Percentiles rank a stretch among this genome's conserved stretches.
These are phyloP conservation scores for Amphipyra tragopoginis DNA, from an alignment of 2,888 invertebrate species.

Conservation along the genomic window DNA sequence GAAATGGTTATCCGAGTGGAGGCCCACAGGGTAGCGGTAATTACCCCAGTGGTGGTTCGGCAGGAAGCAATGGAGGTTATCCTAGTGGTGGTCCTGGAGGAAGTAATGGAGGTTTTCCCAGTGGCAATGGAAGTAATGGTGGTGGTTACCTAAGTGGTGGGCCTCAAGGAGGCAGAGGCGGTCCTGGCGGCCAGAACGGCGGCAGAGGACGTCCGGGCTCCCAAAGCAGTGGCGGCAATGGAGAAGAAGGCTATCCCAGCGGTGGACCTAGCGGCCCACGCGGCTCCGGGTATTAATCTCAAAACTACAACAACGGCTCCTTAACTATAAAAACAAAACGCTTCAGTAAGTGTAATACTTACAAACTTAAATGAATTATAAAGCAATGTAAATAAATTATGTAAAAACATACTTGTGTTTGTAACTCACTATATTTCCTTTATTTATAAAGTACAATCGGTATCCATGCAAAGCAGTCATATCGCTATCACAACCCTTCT, in stretches of 20 bases:
- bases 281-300: slow-evolving; percentile 81
- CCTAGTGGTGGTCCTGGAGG: slow-evolving; percentile 13
- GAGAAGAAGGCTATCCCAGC: slow-evolving; percentile 79
- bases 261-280: slow-evolving; percentile 81
- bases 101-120: slow-evolving; percentile 1
- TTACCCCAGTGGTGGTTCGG: slow-evolving; percentile 18
- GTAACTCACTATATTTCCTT: slow-evolving; percentile 42
- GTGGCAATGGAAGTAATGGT: slow-evolving; percentile 3
- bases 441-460: slow-evolving; percentile 36
- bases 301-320: slow-evolving; percentile 24
- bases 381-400: slow-evolving; percentile 54
- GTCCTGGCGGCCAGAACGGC: slow-evolving; percentile 56
- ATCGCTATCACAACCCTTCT: slow-evolving; percentile 52
- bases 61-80: slow-evolving; percentile 23
- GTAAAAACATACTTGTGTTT: slow-evolving; percentile 22
- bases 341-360: slow-evolving; percentile 32
- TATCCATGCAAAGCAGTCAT: slow-evolving; percentile 43
- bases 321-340: slow-evolving; percentile 25
- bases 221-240: slow-evolving; percentile 56
- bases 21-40: slow-evolving; percentile 45
- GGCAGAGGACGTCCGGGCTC: slow-evolving; percentile 60
- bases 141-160: slow-evolving; percentile 58
- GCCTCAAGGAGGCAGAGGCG: slow-evolving; percentile 58
- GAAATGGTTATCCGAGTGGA: slow-evolving; percentile 54
- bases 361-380: slow-evolving; percentile 37